Evolutionary conservation across 2,113 vertebrate genomes (phyloP).

Genomic region (Leucosticte australis): DNA sequence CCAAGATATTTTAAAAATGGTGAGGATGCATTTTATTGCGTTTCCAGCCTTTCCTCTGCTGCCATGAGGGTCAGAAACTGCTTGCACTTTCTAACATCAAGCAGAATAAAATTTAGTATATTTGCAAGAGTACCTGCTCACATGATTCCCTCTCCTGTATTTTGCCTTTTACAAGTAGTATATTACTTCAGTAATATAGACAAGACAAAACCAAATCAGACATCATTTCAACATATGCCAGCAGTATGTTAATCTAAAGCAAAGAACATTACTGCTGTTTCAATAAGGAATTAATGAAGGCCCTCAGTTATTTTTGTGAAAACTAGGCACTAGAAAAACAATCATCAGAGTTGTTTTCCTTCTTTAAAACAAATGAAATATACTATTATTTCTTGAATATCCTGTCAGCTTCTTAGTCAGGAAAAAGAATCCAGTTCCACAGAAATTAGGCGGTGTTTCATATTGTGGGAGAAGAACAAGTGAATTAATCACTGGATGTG

Average conservation of each 20-base stretch:
- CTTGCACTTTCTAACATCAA: neutral
- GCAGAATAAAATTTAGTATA: neutral
- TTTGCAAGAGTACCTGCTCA: neutral
- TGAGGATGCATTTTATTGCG: neutral
- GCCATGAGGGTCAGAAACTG: neutral
- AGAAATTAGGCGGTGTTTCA: neutral
- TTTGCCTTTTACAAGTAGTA: neutral
- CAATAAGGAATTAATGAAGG: neutral
- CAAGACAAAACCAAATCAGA: neutral
- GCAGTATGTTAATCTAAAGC: neutral
- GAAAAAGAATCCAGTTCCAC: neutral
- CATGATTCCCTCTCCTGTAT: neutral
- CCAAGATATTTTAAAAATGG: neutral
- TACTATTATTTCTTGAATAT: neutral
- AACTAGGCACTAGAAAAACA: neutral
- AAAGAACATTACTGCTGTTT: neutral
- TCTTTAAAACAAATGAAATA: neutral
- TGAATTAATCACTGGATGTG: neutral
- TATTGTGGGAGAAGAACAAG: neutral
- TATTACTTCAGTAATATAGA: neutral
- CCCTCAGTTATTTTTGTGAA: neutral
- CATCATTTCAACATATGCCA: neutral
- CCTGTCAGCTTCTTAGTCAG: neutral
- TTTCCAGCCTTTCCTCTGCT: neutral
- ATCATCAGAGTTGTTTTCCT: neutral